These are phyloP conservation scores for Hafferia zeledoni DNA, from an alignment of 2,797 vertebrate genomes.

Conservation along the genomic window DNA sequence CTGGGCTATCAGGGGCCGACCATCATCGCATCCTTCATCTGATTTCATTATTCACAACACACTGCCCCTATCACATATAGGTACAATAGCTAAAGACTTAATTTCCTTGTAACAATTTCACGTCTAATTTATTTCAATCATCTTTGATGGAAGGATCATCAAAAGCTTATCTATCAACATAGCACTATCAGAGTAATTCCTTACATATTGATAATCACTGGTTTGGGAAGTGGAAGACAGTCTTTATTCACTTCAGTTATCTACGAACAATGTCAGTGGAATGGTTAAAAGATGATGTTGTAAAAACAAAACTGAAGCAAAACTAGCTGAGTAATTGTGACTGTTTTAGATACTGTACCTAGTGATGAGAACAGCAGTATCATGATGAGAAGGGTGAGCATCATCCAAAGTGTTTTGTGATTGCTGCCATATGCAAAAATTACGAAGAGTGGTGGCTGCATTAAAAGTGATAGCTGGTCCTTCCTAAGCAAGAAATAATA, in stretches of 20 bases:
- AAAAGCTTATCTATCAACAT: not conserved
- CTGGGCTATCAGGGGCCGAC: not conserved
- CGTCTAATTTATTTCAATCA: not conserved
- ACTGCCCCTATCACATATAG: fast-evolving
- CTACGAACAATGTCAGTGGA: not conserved
- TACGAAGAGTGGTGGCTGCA: conserved; percentile 91
- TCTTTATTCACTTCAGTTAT: not conserved
- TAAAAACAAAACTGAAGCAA: not conserved
- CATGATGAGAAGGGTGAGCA: conserved; percentile 90
- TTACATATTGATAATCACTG: not conserved
- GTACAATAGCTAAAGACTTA: not conserved
- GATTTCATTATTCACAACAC: not conserved
- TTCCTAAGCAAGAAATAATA: conserved; percentile 79
- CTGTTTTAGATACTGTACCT: conserved; percentile 79
- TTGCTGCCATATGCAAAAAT: conserved; percentile 97
- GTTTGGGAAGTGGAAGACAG: not conserved
- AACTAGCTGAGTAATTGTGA: not conserved
- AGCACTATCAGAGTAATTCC: not conserved
- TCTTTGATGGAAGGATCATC: not conserved
- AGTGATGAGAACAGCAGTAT: conserved; percentile 95
- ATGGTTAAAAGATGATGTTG: not conserved
- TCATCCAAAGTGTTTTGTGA: conserved; percentile 90
- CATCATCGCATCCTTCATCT: not conserved
- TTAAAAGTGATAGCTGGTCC: conserved; percentile 93
- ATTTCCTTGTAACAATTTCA: not conserved